These are phyloP conservation scores for Gisinianus flammeolus DNA, from an alignment of 2,888 invertebrate species.

Conservation along the genomic window DNA sequence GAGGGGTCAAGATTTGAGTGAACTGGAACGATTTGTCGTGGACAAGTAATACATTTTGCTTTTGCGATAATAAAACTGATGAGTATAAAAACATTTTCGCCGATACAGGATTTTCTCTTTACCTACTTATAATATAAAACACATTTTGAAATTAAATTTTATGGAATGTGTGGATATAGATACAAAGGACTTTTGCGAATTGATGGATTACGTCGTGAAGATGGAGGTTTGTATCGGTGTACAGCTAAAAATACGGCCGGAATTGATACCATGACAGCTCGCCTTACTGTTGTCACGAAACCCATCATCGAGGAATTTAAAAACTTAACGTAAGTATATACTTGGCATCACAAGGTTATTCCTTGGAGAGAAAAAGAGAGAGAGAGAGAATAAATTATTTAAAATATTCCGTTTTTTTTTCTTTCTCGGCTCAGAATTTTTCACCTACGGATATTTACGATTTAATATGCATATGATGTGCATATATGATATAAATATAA, in stretches of 20 bases:
- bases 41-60: constrained; percentile 60
- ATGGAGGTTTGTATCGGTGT: constrained; percentile 81
- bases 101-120: too few relatives aligned
- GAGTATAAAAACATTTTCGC: neutral
- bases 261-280: constrained; percentile 70
- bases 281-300: constrained; percentile 75
- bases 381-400: too few relatives aligned
- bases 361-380: neutral
- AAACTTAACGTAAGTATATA: constrained; percentile 69
- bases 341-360: neutral
- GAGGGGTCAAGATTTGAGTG: constrained; percentile 72
- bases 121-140: too few relatives aligned
- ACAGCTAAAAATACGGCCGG: constrained; percentile 81
- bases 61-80: neutral
- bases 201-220: constrained; percentile 74
- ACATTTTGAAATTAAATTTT: neutral
- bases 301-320: constrained; percentile 79
- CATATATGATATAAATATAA: too few relatives aligned
- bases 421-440: too few relatives aligned
- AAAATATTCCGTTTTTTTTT: too few relatives aligned
- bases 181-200: constrained; percentile 74
- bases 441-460: too few relatives aligned
- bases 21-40: constrained; percentile 72
- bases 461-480: too few relatives aligned
- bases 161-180: constrained; percentile 38